A percentile compares a stretch with the other conserved stretches of the same genome.
These are phyloP conservation scores for Halesus radiatus DNA, from an alignment of 1,140 invertebrate species.

Conservation along the genomic window DNA sequence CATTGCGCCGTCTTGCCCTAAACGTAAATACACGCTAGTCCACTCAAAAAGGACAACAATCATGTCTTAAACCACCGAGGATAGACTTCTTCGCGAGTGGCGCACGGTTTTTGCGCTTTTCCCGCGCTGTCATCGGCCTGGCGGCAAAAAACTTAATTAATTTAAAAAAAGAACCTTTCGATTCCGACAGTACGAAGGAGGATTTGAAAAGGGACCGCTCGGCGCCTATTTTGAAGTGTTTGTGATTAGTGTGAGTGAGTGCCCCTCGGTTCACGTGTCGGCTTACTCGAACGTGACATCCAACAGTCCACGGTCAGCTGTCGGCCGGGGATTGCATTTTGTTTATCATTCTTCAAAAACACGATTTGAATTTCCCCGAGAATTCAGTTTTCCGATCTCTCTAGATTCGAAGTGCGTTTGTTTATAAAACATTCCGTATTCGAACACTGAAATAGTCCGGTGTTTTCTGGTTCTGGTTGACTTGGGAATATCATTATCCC, in stretches of 20 bases:
- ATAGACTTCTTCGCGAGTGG: not conserved
- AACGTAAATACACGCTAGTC: conserved; percentile 1
- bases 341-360: conserved; percentile 9
- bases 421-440: conserved; percentile 3
- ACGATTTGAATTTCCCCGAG: not conserved
- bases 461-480: not conserved
- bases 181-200: not conserved
- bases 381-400: conserved; percentile 5
- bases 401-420: not conserved
- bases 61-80: conserved; percentile 19
- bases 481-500: not conserved
- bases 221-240: conserved; percentile 40
- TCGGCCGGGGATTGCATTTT: conserved; percentile 11
- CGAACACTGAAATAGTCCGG: not conserved
- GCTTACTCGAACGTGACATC: conserved; percentile 43
- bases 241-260: conserved; percentile 35
- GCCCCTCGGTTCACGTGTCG: conserved; percentile 44
- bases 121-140: conserved; percentile 27
- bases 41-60: conserved; percentile 12
- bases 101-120: not conserved
- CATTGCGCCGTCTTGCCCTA: not conserved
- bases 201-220: not conserved
- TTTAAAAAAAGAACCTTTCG: not conserved
- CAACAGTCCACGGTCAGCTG: conserved; percentile 39
- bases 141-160: not conserved